phyloP scores from a whole-genome alignment of 2,113 vertebrate species.

The Lipotes vexillifer region DNA sequence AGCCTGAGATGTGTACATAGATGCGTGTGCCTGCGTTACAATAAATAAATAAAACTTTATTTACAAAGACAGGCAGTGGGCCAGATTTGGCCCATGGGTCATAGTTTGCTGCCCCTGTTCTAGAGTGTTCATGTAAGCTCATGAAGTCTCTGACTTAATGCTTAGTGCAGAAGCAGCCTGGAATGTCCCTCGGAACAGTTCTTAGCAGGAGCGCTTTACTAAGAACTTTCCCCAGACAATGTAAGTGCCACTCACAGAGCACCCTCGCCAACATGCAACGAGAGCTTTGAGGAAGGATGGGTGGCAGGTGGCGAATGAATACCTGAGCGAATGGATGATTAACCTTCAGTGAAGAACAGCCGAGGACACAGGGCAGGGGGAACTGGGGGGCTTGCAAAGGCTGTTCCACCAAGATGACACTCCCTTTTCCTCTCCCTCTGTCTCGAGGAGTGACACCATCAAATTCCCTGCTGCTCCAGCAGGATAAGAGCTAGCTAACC shows the following conservation, averaged over 20 bases:
- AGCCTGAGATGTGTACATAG: not conserved
- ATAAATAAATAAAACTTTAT: not conserved
- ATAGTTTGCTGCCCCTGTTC: not conserved
- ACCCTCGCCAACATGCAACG: rapidly evolving
- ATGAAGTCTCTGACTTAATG: too few species aligned
- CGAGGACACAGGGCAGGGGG: too few species aligned
- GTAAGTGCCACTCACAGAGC: not conserved
- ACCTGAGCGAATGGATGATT: too few species aligned
- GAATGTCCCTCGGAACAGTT: not conserved
- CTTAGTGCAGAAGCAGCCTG: not conserved
- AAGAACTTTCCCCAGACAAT: not conserved
- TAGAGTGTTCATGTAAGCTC: not conserved
- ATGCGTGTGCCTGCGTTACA: not conserved
- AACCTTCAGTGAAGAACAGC: not conserved
- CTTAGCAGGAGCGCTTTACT: not conserved
- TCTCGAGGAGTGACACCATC: not conserved
- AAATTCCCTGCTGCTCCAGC: not conserved
- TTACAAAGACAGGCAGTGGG: not conserved
- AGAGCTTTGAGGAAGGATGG: too few species aligned
- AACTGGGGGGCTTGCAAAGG: not conserved
- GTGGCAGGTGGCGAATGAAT: too few species aligned
- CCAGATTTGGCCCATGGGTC: not conserved
- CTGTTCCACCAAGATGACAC: rapidly evolving
- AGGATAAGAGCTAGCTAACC: not conserved
- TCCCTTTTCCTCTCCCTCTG: not conserved